Conservation (phyloP, 2,797 vertebrate genomes). For the Crenichthys baileyi region DNA sequence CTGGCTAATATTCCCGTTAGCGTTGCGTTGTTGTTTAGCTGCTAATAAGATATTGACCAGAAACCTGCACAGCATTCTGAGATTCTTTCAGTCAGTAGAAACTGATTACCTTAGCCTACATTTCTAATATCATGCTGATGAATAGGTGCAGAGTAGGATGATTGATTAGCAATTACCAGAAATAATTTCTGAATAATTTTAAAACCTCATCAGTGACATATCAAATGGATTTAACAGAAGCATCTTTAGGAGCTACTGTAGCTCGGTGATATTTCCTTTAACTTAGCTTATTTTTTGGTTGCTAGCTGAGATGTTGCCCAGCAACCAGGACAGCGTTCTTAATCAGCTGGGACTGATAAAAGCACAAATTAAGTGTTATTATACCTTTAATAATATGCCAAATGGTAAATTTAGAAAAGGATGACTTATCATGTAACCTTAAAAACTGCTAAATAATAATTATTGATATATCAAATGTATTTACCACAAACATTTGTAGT, state of each 20-base stretch:
- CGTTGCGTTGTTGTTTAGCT: background rate
- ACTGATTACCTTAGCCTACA: background rate
- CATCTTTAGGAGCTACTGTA: background rate
- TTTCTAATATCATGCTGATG: background rate
- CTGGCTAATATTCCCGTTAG: background rate
- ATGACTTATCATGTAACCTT: background rate
- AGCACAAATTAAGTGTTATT: background rate
- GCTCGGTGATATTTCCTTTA: background rate
- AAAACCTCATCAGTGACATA: background rate
- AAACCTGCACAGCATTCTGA: background rate
- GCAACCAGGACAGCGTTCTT: constrained; percentile 4
- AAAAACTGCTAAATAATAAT: background rate
- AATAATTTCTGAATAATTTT: background rate
- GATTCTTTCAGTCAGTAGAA: background rate
- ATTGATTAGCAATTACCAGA: background rate
- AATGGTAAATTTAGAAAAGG: background rate
- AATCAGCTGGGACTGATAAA: background rate
- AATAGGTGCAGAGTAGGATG: background rate
- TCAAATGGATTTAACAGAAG: background rate
- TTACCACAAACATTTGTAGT: background rate
- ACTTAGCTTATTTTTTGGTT: background rate
- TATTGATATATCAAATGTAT: background rate
- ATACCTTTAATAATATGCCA: background rate
- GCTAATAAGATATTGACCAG: background rate
- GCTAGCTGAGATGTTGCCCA: background rate